These are phyloP conservation scores for Hemithea aestivaria DNA, from an alignment of 2,888 invertebrate genomes.

Conservation along the genomic window DNA sequence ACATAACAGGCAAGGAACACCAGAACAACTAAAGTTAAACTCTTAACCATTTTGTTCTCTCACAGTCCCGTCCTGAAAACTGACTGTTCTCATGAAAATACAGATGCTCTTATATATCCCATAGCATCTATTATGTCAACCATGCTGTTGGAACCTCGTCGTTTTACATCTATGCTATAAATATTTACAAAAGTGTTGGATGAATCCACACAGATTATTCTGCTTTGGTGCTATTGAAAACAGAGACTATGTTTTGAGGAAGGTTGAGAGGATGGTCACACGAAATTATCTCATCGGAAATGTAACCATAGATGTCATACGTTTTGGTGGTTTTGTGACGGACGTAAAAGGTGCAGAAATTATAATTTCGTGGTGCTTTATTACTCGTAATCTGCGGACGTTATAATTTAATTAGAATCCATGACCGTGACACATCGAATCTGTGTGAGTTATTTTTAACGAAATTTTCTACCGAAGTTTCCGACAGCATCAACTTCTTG, in stretches of 20 bases:
- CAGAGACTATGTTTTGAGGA: neutral
- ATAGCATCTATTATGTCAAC: neutral
- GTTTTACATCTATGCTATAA: neutral
- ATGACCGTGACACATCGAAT: too few species aligned
- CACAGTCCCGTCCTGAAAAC: conserved; percentile 2
- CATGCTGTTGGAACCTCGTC: conserved; percentile 4
- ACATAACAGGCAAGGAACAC: conserved; percentile 21
- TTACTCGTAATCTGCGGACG: conserved; percentile 27
- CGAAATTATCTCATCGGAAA: conserved; percentile 33
- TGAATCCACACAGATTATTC: too few species aligned
- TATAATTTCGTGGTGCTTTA: conserved; percentile 29
- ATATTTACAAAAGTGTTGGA: too few species aligned
- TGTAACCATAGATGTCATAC: conserved; percentile 34
- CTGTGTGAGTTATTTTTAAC: too few species aligned
- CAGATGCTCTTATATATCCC: conserved; percentile 8
- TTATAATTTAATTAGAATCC: neutral
- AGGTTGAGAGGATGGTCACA: conserved; percentile 23
- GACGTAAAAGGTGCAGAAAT: conserved; percentile 37
- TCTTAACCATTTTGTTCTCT: conserved; percentile 20
- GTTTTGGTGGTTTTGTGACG: conserved; percentile 39
- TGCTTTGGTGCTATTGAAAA: too few species aligned
- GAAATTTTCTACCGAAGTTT: too few species aligned
- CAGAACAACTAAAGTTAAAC: conserved; percentile 14
- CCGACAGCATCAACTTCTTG: too few species aligned
- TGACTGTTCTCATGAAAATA: conserved; percentile 2